Evolutionary conservation across 1,140 invertebrate species (phyloP), one percentile per base, ranked within the genome.

Genomic region (Musca domestica): DNA sequence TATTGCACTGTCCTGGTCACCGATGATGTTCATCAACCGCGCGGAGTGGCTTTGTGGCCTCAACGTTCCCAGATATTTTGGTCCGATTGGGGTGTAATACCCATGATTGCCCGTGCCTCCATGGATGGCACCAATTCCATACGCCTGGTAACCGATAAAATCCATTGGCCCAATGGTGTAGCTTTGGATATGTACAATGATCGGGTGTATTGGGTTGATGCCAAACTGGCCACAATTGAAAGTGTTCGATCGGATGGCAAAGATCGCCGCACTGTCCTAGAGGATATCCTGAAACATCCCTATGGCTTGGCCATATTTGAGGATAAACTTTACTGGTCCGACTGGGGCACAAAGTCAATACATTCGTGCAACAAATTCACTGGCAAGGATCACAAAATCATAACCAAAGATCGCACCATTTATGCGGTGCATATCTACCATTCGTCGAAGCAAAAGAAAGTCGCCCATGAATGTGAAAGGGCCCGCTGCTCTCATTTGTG

Each of bases 261-360:
- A 2, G 88, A 91, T 78, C 83, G 92, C 51, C 83, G 84, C 71
- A 86, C 86, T 64, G 79, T 90, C 23, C 74, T 91, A 4, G 78
- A 86, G 17, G 83, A 83, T 2, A 79, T 87, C 1, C 83, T 88
- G 6, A 86, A 88, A 71, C 90, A 94, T 83, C 94, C 95, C 0
- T 94, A 91, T 78, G 88, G 91, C 0, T 83, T 98, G 56, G 87
- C 90, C 0, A 87, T 98, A 3, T 97, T 96, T 80, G 95, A 96
- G 81, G 89, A 96, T 81, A 86, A 83, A 12, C 74, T 98, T 1
- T 97, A 91, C 75, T 97, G 95, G 93, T 93, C 90, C 52, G 94
- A 96, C 76, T 91, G 90, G 87, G 80, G 81, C 0, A 86, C 86
- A 0, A 86, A 87, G 70, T 87, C 86, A 17, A 85, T 92, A 25